Percentiles rank a stretch among this genome's conserved stretches.
These are phyloP conservation scores for Xylophagus ater DNA, from an alignment of 2,888 invertebrate genomes.

Conservation along the genomic window DNA sequence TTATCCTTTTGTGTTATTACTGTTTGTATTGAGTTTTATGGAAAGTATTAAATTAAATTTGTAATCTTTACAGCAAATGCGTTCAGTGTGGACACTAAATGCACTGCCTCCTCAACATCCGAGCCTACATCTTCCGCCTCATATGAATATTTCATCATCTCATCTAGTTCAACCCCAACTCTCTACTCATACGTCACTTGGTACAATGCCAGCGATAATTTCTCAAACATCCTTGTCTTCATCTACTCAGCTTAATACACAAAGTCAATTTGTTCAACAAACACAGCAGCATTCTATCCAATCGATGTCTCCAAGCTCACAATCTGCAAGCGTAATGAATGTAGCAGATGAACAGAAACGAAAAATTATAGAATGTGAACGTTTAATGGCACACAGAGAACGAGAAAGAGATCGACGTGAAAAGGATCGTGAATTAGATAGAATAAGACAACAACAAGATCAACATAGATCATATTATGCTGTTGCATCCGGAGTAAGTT, in stretches of 20 bases:
- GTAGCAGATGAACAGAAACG: conserved; percentile 15
- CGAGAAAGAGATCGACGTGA: conserved; percentile 14
- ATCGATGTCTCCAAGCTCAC: conserved; percentile 1
- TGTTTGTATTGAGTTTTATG: too few species aligned
- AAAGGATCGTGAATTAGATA: conserved; percentile 16
- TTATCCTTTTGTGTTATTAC: too few species aligned
- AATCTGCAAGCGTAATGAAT: conserved; percentile 11
- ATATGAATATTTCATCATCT: conserved; percentile 11
- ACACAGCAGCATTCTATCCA: background rate
- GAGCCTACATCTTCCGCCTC: conserved; percentile 9
- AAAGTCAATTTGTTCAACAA: too few species aligned
- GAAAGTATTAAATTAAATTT: too few species aligned
- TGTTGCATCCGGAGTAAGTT: conserved; percentile 16
- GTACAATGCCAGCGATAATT: conserved; percentile 10
- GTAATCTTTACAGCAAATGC: conserved; percentile 15
- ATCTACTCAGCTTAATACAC: too few species aligned
- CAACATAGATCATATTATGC: conserved; percentile 26
- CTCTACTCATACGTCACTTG: conserved; percentile 2
- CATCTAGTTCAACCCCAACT: conserved; percentile 12
- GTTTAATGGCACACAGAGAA: conserved; percentile 10
- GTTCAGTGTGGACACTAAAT: conserved; percentile 17
- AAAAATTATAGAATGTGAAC: conserved; percentile 16
- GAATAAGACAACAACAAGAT: conserved; percentile 15
- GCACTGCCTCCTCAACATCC: conserved; percentile 16
- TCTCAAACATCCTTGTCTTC: too few species aligned